Conservation (phyloP, 2,113 vertebrate species). For the Semicossyphus pulcher region DNA sequence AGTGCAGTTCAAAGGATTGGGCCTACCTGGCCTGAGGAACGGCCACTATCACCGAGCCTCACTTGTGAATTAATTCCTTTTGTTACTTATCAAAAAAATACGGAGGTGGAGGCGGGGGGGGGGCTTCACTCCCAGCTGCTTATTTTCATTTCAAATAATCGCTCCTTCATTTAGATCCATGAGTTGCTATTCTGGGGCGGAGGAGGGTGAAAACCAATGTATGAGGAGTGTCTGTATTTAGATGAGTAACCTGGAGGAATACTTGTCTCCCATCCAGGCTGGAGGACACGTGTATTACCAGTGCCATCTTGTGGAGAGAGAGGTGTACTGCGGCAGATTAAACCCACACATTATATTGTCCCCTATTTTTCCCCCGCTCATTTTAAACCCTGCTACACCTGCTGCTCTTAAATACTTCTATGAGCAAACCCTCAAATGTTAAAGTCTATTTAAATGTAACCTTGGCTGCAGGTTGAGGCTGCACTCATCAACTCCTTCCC, state of each 20-base stretch:
- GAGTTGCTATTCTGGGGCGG: slow-evolving; percentile 66
- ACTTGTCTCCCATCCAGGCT: slow-evolving; percentile 27
- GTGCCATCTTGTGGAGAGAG: slow-evolving; percentile 78
- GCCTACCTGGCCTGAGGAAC: slow-evolving; percentile 51
- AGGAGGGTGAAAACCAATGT: slow-evolving; percentile 63
- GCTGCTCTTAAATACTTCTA: slow-evolving; percentile 18
- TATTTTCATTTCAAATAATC: slow-evolving; percentile 78
- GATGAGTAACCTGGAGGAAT: slow-evolving; percentile 70
- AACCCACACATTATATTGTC: slow-evolving; percentile 16
- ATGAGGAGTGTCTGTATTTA: slow-evolving; percentile 70
- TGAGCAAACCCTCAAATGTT: background rate
- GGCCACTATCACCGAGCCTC: slow-evolving; percentile 59
- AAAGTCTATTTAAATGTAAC: slow-evolving; percentile 29
- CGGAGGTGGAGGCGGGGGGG: slow-evolving; percentile 6
- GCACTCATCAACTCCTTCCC: slow-evolving; percentile 41
- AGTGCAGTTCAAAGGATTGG: slow-evolving; percentile 65
- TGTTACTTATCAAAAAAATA: slow-evolving; percentile 75
- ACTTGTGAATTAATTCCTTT: slow-evolving; percentile 68
- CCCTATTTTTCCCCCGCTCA: background rate
- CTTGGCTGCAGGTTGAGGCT: slow-evolving; percentile 23
- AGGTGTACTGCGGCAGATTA: slow-evolving; percentile 20
- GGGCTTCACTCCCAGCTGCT: slow-evolving; percentile 72
- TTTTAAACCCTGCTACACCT: background rate
- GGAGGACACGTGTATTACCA: slow-evolving; percentile 68
- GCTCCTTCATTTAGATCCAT: slow-evolving; percentile 63